Evolutionary conservation across 2,888 invertebrate species (phyloP).

Genomic region (Sympetrum striolatum): DNA sequence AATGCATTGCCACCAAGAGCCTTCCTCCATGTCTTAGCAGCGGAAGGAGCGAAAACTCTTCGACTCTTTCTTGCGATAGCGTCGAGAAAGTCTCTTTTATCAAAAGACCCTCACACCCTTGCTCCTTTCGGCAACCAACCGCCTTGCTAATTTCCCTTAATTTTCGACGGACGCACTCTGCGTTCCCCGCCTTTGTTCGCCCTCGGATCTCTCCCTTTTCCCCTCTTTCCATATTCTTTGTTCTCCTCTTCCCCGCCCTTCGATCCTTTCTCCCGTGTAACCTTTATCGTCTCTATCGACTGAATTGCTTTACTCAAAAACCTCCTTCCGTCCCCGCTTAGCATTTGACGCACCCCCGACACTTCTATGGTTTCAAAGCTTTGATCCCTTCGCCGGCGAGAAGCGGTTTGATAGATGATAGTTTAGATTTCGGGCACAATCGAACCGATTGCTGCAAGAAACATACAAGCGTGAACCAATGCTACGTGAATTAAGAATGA

Average conservation of each 20-base stretch:
- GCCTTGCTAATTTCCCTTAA: conserved; percentile 8
- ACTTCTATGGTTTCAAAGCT: too few relatives aligned
- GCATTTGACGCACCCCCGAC: neutral
- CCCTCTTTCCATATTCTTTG: conserved; percentile 16
- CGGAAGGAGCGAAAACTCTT: neutral
- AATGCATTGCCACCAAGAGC: neutral
- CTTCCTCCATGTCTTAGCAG: neutral
- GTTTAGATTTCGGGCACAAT: too few relatives aligned
- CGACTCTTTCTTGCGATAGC: neutral
- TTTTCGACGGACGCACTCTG: neutral
- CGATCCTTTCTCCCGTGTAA: neutral
- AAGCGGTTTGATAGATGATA: too few relatives aligned
- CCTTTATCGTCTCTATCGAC: neutral
- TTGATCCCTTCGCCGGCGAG: too few relatives aligned
- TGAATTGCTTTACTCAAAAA: neutral
- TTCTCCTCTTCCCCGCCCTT: neutral
- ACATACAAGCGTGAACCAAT: too few relatives aligned
- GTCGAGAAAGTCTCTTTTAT: neutral
- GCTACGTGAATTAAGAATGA: too few relatives aligned
- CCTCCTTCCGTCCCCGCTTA: neutral
- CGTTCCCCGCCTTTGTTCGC: neutral
- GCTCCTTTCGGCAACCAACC: neutral
- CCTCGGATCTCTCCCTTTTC: neutral
- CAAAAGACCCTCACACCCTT: neutral
- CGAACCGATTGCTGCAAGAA: too few relatives aligned